These are phyloP conservation scores for Puntigrus tetrazona DNA, from an alignment of 2,113 vertebrate genomes.

Conservation along the genomic window DNA sequence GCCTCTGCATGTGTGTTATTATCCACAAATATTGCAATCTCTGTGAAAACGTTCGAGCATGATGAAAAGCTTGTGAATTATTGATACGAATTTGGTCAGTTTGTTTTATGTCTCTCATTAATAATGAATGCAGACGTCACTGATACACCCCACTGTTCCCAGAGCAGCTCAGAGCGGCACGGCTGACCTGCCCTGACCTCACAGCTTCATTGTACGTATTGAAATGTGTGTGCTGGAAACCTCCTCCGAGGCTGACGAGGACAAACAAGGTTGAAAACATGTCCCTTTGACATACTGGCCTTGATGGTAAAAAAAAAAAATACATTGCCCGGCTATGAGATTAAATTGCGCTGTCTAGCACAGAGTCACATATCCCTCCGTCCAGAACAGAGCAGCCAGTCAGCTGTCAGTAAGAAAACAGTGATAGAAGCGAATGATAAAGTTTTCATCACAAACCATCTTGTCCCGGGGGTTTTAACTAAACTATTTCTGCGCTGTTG, in stretches of 20 bases:
- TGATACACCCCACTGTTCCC: constrained; percentile 53
- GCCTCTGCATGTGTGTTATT: not conserved
- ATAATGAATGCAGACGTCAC: constrained; percentile 64
- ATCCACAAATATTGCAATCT: not conserved
- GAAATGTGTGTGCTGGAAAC: not conserved
- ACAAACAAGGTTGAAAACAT: not conserved
- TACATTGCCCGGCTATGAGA: not conserved
- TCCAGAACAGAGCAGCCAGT: constrained; percentile 26
- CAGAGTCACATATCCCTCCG: constrained; percentile 36
- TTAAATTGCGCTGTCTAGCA: not conserved
- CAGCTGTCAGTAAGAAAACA: not conserved
- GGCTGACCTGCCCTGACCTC: constrained; percentile 23
- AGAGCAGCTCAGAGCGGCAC: constrained; percentile 28
- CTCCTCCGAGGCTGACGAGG: not conserved
- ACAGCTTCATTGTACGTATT: not conserved
- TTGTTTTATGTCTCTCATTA: constrained; percentile 60
- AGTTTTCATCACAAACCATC: constrained; percentile 35
- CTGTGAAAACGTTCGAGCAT: not conserved
- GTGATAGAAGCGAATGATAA: constrained; percentile 15
- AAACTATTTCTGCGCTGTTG: constrained; percentile 24
- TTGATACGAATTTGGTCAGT: constrained; percentile 52
- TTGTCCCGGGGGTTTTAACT: too few species aligned
- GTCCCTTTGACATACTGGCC: not conserved
- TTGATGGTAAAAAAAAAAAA: not conserved
- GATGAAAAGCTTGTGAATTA: constrained; percentile 46